Conservation (phyloP, 2,113 vertebrate species). For the Xiphophorus couchianus region DNA sequence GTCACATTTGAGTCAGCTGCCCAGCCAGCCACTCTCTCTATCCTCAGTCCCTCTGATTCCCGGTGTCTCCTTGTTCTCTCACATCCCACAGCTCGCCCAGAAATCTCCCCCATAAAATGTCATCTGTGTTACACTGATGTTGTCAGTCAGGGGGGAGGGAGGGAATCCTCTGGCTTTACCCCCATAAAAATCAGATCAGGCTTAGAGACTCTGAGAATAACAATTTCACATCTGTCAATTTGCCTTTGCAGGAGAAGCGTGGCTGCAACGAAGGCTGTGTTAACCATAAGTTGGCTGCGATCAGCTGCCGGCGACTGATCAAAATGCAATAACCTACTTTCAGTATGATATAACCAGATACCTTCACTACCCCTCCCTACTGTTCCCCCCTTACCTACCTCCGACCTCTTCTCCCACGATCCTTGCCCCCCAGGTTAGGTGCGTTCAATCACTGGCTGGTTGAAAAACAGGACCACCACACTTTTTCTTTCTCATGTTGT, state of each 20-base stretch:
- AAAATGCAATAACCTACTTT: slow-evolving; percentile 73
- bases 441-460: slow-evolving; percentile 76
- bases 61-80: slow-evolving; percentile 51
- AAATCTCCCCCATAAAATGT: slow-evolving; percentile 67
- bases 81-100: slow-evolving; percentile 57
- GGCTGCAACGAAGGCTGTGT: slow-evolving; percentile 8
- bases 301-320: slow-evolving; percentile 46
- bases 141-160: slow-evolving; percentile 24
- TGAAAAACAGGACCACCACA: slow-evolving; percentile 72
- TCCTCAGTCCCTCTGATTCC: slow-evolving; percentile 30
- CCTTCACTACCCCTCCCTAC: slow-evolving; percentile 39
- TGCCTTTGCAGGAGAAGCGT: slow-evolving; percentile 10
- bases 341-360: slow-evolving; percentile 69
- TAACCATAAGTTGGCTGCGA: slow-evolving; percentile 39
- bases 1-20: slow-evolving; percentile 65
- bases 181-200: slow-evolving; percentile 48
- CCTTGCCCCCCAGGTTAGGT: slow-evolving; percentile 72
- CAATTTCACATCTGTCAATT: slow-evolving; percentile 40
- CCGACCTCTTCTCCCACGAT: slow-evolving; percentile 74
- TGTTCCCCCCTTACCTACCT: slow-evolving; percentile 56
- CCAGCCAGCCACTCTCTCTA: slow-evolving; percentile 46
- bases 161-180: slow-evolving; percentile 54
- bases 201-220: slow-evolving; percentile 36
- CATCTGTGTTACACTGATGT: slow-evolving; percentile 55
- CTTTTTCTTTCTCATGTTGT: slow-evolving; percentile 85